Evolutionary conservation across 2,888 invertebrate species (phyloP), one percentile per base, ranked within the genome.

Genomic region (Scaptomyza parva): DNA sequence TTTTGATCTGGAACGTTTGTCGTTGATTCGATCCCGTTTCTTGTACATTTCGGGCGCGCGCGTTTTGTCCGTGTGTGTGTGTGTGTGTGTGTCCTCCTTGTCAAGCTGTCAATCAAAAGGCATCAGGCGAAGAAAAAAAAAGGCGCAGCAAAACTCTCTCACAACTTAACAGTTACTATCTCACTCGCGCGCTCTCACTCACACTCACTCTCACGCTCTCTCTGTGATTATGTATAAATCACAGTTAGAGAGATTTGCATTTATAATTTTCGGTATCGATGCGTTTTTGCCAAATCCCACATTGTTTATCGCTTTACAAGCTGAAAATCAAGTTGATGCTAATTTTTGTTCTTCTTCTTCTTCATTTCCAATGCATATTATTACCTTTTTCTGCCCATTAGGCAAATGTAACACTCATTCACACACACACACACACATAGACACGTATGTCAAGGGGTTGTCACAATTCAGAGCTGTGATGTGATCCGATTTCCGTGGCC

Each of bases 321-420:
- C 69, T 48, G 41, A 74, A 74, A 88, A 88, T 83, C 81, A 82
- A 82, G 88, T 88, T 80, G 70, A 83, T 82, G 82, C 75, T 75
- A 82, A 77, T 78, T 78, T 78, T 43, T 3, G n/a, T n/a, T n/a
- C n/a, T n/a, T n/a, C n/a, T n/a, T n/a, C n/a, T n/a, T n/a, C n/a
- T n/a, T n/a, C n/a, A n/a, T n/a, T 11, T 8, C 3, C 14, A 3
- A 17, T 37, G 5, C 14, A 9, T 35, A 41, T 68, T 80, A 59
- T 73, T 64, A 65, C 76, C 70, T 51, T 55, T 75, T 69, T 55
- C 53, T 35, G 55, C 63, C 72, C 72, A 88, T 82, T 88, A 83
- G 68, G 66, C 76, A 86, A 82, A 82, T 83, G 55, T 45, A 57
- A 60, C 67, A 76, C 47, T 45, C 52, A 45, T 20, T 30, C 30